phyloP scores from a whole-genome alignment of 2,888 invertebrate species.

The Lycia hirtaria region DNA sequence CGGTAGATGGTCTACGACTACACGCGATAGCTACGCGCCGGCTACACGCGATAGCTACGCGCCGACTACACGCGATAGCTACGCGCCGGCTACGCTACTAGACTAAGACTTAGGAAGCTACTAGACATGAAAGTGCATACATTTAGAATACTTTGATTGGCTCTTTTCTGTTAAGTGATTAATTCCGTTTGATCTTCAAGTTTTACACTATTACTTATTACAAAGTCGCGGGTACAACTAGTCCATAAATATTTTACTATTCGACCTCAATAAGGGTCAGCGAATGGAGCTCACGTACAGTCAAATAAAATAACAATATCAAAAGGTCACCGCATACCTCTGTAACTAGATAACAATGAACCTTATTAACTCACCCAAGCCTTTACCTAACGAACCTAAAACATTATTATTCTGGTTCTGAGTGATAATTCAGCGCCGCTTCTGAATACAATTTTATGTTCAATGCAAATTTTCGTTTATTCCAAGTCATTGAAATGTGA shows the following conservation, averaged over 20 bases:
- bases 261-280: not conserved
- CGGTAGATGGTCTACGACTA: no score
- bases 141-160: no score
- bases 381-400: constrained; percentile 19
- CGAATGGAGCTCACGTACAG: not conserved
- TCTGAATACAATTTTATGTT: constrained; percentile 12
- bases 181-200: no score
- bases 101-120: no score
- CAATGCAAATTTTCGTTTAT: constrained; percentile 17
- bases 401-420: constrained; percentile 11
- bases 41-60: no score
- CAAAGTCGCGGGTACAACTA: no score
- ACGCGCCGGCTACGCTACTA: no score
- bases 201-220: no score
- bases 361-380: constrained; percentile 10
- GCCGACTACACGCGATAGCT: no score
- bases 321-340: constrained; percentile 3
- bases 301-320: constrained; percentile 2
- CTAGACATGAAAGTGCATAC: no score
- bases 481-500: constrained; percentile 16
- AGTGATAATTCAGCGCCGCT: constrained; percentile 5
- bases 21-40: no score
- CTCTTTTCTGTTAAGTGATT: no score
- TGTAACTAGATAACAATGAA: constrained; percentile 3
- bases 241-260: not conserved